phyloP scores from a whole-genome alignment of 2,113 vertebrate species.

The Larimichthys polyactis region DNA sequence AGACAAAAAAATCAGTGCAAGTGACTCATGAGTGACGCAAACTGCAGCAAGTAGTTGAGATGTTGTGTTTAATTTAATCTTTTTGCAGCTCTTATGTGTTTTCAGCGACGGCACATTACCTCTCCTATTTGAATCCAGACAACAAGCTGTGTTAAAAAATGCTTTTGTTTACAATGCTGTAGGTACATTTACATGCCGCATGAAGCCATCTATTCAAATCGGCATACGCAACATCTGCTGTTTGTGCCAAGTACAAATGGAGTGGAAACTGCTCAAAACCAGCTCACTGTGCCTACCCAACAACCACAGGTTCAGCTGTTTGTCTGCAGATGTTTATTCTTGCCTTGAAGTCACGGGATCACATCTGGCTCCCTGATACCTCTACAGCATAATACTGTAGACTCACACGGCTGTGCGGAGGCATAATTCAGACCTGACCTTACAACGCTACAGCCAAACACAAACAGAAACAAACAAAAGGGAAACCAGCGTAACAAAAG shows the following conservation, averaged over 20 bases:
- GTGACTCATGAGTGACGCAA: not conserved
- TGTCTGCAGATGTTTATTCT: not conserved
- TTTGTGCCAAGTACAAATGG: not conserved
- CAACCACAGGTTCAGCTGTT: not conserved
- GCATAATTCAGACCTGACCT: conserved; percentile 1
- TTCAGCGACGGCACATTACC: not conserved
- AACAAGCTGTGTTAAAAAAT: not conserved
- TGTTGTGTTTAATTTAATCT: not conserved
- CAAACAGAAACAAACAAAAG: not conserved
- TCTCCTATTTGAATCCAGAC: not conserved
- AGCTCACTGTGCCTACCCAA: not conserved
- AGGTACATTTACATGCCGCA: not conserved
- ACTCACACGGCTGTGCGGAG: too few species aligned
- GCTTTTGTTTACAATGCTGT: too few species aligned
- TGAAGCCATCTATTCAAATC: not conserved
- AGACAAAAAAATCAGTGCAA: not conserved
- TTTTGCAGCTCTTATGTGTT: not conserved
- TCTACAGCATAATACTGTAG: not conserved
- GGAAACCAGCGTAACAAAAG: not conserved
- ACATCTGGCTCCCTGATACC: not conserved
- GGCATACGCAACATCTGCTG: not conserved
- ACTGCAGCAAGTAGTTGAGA: not conserved
- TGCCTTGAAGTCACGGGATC: conserved; percentile 3
- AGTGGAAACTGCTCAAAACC: not conserved
- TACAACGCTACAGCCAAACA: not conserved